A percentile compares a stretch with the other conserved stretches of the same genome.
These are phyloP conservation scores for Ophion ellenae DNA, from an alignment of 2,888 invertebrate species.

Conservation along the genomic window DNA sequence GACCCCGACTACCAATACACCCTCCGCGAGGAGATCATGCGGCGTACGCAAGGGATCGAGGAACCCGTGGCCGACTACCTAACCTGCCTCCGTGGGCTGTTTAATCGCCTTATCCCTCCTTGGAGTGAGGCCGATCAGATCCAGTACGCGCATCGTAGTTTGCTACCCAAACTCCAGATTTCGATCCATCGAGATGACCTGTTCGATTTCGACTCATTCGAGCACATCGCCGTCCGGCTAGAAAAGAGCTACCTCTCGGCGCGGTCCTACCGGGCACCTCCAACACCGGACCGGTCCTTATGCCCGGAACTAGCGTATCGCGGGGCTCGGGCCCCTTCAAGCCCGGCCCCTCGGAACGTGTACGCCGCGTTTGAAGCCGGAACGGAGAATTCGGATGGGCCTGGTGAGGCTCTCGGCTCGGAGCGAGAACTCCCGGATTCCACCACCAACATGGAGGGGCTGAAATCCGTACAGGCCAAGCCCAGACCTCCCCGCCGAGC, in stretches of 20 bases:
- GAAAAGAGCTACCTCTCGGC: not conserved
- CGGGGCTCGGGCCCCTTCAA: not conserved
- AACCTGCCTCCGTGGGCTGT: slow-evolving; percentile 6
- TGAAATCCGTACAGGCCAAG: not conserved
- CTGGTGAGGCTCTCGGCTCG: no score
- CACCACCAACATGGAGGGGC: no score
- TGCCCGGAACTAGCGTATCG: slow-evolving; percentile 18
- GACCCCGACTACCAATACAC: slow-evolving; percentile 39
- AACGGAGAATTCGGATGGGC: not conserved
- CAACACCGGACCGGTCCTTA: slow-evolving; percentile 3
- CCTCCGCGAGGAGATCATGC: slow-evolving; percentile 24
- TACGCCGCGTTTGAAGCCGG: not conserved
- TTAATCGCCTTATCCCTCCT: not conserved
- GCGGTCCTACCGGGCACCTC: not conserved
- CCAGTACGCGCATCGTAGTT: not conserved
- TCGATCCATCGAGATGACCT: not conserved
- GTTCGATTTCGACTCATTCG: slow-evolving; percentile 6
- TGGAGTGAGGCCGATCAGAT: slow-evolving; percentile 21
- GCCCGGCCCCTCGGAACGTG: not conserved
- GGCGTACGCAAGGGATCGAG: slow-evolving; percentile 20
- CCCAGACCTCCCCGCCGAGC: not conserved
- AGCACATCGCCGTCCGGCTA: not conserved
- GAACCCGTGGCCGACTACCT: slow-evolving; percentile 23
- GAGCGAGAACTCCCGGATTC: not conserved
- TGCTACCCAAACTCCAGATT: no score